These are phyloP conservation scores for Hemibagrus wyckioides DNA, from an alignment of 2,113 vertebrate genomes.

Conservation along the genomic window DNA sequence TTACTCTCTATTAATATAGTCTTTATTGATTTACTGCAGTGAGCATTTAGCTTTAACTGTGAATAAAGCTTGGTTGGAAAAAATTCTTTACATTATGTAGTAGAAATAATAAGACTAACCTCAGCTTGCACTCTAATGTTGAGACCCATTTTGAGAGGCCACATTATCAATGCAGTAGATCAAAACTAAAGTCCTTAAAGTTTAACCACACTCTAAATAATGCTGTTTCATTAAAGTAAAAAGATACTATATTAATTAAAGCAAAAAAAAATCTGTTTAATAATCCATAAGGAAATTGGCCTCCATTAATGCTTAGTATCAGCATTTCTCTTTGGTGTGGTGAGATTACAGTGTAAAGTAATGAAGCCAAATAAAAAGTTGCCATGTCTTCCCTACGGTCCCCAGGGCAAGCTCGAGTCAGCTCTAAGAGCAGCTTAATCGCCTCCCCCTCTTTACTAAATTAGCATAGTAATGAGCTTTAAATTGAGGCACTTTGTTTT, in stretches of 20 bases:
- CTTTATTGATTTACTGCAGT: not conserved
- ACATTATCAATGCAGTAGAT: conserved; percentile 44
- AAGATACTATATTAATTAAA: conserved; percentile 55
- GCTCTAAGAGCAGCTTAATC: conserved; percentile 96
- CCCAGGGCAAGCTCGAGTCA: conserved; percentile 87
- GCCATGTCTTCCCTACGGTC: conserved; percentile 76
- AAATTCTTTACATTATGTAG: conserved; percentile 2
- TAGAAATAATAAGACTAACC: conserved; percentile 3
- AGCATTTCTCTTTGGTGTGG: conserved; percentile 80
- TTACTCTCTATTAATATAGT: not conserved
- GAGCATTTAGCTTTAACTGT: not conserved
- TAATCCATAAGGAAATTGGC: conserved; percentile 74
- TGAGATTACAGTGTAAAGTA: conserved; percentile 88
- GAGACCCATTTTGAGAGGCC: conserved; percentile 9
- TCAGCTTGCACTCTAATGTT: not conserved
- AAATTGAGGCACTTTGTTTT: conserved; percentile 99
- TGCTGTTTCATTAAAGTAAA: conserved; percentile 55
- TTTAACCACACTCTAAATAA: conserved; percentile 56
- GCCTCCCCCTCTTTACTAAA: conserved; percentile 91
- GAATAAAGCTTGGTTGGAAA: not conserved
- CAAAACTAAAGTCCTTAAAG: conserved; percentile 52
- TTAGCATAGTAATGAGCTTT: conserved; percentile 99
- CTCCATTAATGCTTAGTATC: conserved; percentile 71
- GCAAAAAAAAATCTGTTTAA: conserved; percentile 67
- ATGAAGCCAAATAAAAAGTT: conserved; percentile 89